Conservation (phyloP, 2,113 vertebrate genomes). For the Oxygymnocypris stewartii region DNA sequence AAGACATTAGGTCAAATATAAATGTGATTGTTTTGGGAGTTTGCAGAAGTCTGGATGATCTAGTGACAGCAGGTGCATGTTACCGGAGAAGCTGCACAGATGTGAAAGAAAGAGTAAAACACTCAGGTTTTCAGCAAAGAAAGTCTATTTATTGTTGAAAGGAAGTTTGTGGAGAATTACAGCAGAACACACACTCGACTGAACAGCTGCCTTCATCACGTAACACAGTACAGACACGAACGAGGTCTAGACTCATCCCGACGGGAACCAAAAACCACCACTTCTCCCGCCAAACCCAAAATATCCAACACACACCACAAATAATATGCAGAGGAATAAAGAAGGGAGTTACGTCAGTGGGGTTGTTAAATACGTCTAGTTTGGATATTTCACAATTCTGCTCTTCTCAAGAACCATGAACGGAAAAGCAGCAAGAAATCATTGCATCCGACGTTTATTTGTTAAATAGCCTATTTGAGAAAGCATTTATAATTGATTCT, state of each 20-base stretch:
- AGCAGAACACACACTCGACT: slow-evolving; percentile 80
- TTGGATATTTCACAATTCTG: slow-evolving; percentile 44
- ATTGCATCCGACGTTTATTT: slow-evolving; percentile 57
- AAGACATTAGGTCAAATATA: background rate
- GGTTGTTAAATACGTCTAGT: slow-evolving; percentile 22
- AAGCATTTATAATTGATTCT: slow-evolving; percentile 54
- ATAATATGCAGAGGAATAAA: slow-evolving; percentile 13
- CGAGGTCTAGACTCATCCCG: slow-evolving; percentile 69
- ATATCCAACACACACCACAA: slow-evolving; percentile 73
- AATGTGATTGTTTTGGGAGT: background rate
- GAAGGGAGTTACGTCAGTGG: background rate
- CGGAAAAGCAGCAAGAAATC: slow-evolving; percentile 42
- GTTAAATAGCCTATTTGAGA: slow-evolving; percentile 58
- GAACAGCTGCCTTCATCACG: slow-evolving; percentile 83
- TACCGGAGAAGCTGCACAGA: background rate
- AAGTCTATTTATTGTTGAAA: slow-evolving; percentile 76
- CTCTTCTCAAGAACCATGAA: slow-evolving; percentile 17
- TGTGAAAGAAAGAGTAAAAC: background rate
- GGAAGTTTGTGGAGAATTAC: slow-evolving; percentile 77
- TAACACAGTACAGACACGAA: slow-evolving; percentile 79
- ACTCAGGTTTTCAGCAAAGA: slow-evolving; percentile 74
- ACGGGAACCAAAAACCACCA: no score
- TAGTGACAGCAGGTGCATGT: no score
- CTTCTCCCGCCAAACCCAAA: slow-evolving; percentile 60
- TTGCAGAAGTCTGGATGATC: background rate